These are phyloP conservation scores for Gallinago media DNA, from an alignment of 2,113 vertebrate genomes.

Conservation along the genomic window DNA sequence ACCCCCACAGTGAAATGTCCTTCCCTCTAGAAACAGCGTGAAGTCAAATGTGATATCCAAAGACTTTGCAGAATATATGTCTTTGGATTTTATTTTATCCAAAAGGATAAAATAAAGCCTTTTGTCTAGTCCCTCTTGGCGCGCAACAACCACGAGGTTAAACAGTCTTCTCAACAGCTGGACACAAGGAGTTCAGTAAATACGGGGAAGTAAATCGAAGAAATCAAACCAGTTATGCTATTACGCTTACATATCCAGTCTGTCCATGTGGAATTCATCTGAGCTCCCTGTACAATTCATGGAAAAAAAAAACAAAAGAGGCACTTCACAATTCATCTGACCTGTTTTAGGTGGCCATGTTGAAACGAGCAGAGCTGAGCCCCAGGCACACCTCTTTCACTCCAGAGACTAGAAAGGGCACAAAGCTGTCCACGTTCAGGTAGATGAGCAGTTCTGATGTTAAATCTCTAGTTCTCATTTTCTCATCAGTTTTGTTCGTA, in stretches of 20 bases:
- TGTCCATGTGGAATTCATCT: background rate
- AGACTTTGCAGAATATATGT: background rate
- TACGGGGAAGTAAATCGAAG: background rate
- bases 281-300: background rate
- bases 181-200: background rate
- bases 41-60: background rate
- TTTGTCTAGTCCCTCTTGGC: background rate
- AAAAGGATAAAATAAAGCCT: background rate
- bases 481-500: background rate
- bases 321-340: background rate
- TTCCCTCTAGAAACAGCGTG: background rate
- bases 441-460: background rate
- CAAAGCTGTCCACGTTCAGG: background rate
- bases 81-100: background rate
- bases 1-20: background rate
- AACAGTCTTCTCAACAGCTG: background rate
- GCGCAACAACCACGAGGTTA: background rate
- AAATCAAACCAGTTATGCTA: background rate
- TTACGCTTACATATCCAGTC: accelerated
- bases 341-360: background rate
- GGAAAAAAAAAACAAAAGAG: background rate
- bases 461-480: background rate
- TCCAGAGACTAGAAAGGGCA: background rate
- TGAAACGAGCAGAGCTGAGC: background rate
- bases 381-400: background rate